phyloP scores from a whole-genome alignment of 1,140 invertebrate species.

The Aphaenogaster ashmeadi region DNA sequence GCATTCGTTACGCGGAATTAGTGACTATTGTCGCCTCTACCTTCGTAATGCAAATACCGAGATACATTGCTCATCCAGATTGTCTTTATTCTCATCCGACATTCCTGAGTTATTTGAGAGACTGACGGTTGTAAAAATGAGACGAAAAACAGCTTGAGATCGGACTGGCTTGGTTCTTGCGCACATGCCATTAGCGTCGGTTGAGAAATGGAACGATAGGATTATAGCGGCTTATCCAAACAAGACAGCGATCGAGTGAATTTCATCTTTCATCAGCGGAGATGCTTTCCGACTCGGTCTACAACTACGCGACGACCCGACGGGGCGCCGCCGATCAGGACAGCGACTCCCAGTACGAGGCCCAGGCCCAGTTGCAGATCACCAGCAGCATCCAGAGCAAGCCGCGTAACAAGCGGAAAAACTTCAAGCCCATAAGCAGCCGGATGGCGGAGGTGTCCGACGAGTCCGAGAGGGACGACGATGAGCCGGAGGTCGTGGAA shows the following conservation, averaged over 20 bases:
- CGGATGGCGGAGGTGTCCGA: constrained; percentile 87
- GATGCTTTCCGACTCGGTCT: constrained; percentile 87
- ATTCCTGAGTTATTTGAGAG: neutral
- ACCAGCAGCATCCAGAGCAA: constrained; percentile 83
- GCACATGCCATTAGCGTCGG: constrained; percentile 16
- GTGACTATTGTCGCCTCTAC: constrained; percentile 51
- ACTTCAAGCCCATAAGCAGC: constrained; percentile 89
- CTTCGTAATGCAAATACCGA: constrained; percentile 17
- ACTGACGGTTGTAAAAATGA: constrained; percentile 5
- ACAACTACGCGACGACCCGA: constrained; percentile 85
- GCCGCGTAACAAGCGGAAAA: constrained; percentile 88
- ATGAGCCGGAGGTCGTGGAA: constrained; percentile 81
- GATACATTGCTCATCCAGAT: neutral
- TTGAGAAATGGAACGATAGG: constrained; percentile 22
- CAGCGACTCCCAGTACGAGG: constrained; percentile 84
- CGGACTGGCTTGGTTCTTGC: neutral
- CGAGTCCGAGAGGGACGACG: constrained; percentile 81
- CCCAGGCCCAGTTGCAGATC: constrained; percentile 83
- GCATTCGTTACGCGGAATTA: constrained; percentile 48
- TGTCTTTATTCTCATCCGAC: neutral
- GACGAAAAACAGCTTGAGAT: constrained; percentile 8
- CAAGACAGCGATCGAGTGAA: constrained; percentile 44
- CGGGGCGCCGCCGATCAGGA: constrained; percentile 85
- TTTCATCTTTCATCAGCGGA: constrained; percentile 81
- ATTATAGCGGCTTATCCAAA: constrained; percentile 27